Evolutionary conservation across 2,888 invertebrate species (phyloP).

Genomic region (Orthosia cruda): DNA sequence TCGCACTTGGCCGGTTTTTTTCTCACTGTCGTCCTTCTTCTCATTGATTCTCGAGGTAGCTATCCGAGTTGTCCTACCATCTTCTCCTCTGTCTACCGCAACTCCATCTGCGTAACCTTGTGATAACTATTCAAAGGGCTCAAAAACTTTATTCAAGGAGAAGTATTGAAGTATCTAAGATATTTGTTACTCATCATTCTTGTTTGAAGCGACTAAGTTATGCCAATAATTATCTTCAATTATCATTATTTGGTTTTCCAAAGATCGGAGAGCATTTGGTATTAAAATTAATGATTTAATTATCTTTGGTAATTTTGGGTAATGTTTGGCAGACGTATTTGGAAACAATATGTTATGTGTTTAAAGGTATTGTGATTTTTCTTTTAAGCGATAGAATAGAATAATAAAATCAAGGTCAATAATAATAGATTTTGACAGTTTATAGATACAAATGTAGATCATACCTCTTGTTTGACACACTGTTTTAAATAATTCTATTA

Average conservation of each 20-base stretch:
- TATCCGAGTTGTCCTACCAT: background rate
- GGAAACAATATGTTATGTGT: background rate
- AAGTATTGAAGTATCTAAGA: background rate
- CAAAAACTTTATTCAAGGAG: background rate
- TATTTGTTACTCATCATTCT: constrained; percentile 20
- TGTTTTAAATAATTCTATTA: background rate
- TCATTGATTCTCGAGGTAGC: background rate
- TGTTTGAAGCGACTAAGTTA: constrained; percentile 22
- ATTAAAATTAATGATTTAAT: constrained; percentile 4
- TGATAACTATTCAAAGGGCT: background rate
- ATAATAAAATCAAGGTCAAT: constrained; percentile 6
- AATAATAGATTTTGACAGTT: background rate
- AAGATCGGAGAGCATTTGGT: constrained; percentile 24
- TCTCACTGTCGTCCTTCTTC: background rate
- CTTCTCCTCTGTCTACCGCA: background rate
- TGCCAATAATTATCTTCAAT: constrained; percentile 21
- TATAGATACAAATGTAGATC: background rate
- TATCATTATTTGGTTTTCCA: constrained; percentile 26
- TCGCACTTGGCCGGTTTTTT: too few species aligned
- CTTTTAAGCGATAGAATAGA: background rate
- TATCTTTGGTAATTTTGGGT: constrained; percentile 10
- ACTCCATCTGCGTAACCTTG: background rate
- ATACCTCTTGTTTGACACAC: background rate
- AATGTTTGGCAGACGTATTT: background rate
- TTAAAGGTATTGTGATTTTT: background rate